Evolutionary conservation across 2,797 vertebrate species (phyloP).

Genomic region (Melopsittacus undulatus): DNA sequence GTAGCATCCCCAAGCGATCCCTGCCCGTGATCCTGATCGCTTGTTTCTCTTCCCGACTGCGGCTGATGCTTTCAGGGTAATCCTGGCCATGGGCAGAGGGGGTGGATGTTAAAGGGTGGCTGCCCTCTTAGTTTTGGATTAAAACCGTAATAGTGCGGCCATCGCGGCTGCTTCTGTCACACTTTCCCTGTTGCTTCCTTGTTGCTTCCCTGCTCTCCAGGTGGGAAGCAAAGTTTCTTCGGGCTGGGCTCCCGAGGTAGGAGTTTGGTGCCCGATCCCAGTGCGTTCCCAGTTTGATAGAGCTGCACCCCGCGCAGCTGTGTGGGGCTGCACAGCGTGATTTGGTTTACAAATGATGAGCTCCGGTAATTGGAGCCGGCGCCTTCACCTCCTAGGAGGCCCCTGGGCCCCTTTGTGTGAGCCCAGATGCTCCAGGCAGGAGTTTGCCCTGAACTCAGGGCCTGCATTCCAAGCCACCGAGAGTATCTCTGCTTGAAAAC

Average conservation of each 20-base stretch:
- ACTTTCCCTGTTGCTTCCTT: background rate
- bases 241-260: background rate
- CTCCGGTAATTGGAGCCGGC: background rate
- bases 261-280: background rate
- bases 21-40: background rate
- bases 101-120: background rate
- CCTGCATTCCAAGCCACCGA: rapidly evolving
- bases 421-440: rapidly evolving
- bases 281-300: rapidly evolving
- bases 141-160: background rate
- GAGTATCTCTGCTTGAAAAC: background rate
- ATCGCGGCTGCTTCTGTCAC: background rate
- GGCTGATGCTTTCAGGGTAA: background rate
- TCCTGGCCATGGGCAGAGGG: background rate
- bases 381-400: background rate
- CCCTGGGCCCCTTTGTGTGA: background rate
- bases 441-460: background rate
- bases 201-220: background rate
- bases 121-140: background rate
- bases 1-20: background rate
- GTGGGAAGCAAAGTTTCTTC: background rate
- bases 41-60: rapidly evolving
- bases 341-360: background rate
- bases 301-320: background rate
- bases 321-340: background rate